Conservation (phyloP, 1,140 invertebrate genomes). For the Campoletis sonorensis region DNA sequence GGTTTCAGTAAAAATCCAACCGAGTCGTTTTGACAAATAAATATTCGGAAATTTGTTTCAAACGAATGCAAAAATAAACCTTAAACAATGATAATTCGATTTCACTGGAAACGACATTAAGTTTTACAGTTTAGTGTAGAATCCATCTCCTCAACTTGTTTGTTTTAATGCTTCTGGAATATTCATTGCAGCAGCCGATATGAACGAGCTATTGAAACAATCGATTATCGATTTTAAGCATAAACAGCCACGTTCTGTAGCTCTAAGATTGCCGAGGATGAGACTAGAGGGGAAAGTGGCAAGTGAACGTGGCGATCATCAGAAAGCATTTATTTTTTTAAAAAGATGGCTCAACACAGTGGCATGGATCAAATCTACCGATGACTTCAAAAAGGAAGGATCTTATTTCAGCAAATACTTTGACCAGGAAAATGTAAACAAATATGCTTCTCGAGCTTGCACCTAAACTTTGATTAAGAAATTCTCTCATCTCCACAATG, state of each 20-base stretch:
- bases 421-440: slow-evolving; percentile 71
- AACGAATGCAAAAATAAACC: no score
- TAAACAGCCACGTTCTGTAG: slow-evolving; percentile 61
- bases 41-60: no score
- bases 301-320: slow-evolving; percentile 80
- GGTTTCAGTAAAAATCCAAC: no score
- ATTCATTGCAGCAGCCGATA: not conserved
- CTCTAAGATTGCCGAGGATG: slow-evolving; percentile 79
- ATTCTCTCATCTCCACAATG: no score
- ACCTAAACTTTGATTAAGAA: no score
- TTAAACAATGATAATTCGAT: no score
- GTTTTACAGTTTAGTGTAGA: not conserved
- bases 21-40: no score
- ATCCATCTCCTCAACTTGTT: not conserved
- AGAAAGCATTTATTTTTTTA: slow-evolving; percentile 82
- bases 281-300: slow-evolving; percentile 78
- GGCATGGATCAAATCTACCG: slow-evolving; percentile 76
- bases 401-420: slow-evolving; percentile 76
- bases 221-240: slow-evolving; percentile 50
- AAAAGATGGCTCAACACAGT: slow-evolving; percentile 83
- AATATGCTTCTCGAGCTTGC: not conserved
- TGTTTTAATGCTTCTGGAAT: not conserved
- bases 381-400: slow-evolving; percentile 78
- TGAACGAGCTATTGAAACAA: slow-evolving; percentile 48
- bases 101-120: no score